These are phyloP conservation scores for Zaprionus vittiger DNA, from an alignment of 1,140 invertebrate genomes.

Conservation along the genomic window DNA sequence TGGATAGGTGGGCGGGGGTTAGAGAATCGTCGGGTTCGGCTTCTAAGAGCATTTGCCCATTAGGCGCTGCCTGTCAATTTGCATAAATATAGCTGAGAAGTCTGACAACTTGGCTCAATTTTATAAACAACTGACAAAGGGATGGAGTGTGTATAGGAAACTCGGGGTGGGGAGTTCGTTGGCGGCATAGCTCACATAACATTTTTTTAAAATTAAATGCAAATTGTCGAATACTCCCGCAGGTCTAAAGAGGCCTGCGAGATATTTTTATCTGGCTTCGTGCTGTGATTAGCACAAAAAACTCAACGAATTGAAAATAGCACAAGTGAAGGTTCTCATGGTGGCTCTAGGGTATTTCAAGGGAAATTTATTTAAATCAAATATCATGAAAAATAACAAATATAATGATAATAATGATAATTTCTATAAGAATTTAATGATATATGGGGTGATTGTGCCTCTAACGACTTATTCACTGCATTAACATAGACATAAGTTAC, in stretches of 20 bases:
- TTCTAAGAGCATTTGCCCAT: conserved; percentile 43
- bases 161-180: neutral
- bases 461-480: too few species aligned
- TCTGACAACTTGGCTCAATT: conserved; percentile 33
- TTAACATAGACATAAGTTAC: too few species aligned
- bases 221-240: conserved; percentile 14
- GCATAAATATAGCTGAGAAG: conserved; percentile 43
- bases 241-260: conserved; percentile 7
- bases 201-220: conserved; percentile 17
- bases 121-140: conserved; percentile 40
- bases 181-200: conserved; percentile 19
- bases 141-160: neutral
- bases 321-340: too few species aligned
- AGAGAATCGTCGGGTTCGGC: neutral
- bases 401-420: too few species aligned
- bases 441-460: too few species aligned
- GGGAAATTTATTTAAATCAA: too few species aligned
- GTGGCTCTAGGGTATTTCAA: too few species aligned
- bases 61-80: conserved; percentile 42
- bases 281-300: conserved; percentile 4
- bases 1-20: neutral
- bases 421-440: too few species aligned
- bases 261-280: conserved; percentile 1
- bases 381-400: too few species aligned
- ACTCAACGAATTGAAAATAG: neutral